A percentile compares a stretch with the other conserved stretches of the same genome.
These are phyloP conservation scores for Dicrurus megarhynchus DNA, from an alignment of 2,113 vertebrate genomes.

Conservation along the genomic window DNA sequence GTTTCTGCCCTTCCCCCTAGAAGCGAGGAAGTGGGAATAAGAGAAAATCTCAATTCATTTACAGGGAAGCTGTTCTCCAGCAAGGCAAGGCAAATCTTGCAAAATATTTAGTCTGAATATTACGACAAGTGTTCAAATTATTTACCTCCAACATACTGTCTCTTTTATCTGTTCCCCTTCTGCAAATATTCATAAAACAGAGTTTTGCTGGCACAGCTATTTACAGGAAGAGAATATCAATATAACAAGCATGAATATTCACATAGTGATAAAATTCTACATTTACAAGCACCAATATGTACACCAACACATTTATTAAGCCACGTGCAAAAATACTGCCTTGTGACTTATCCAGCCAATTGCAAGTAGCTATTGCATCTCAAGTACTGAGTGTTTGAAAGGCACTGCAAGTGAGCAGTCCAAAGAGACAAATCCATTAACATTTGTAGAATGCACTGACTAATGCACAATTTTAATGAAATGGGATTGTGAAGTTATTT, in stretches of 20 bases:
- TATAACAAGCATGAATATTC: conserved; percentile 12
- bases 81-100: background rate
- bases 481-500: background rate
- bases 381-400: background rate
- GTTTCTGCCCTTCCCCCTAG: background rate
- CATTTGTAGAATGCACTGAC: background rate
- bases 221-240: background rate
- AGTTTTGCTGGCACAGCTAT: background rate
- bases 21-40: background rate
- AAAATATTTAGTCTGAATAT: background rate
- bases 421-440: conserved; percentile 25
- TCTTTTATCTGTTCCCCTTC: background rate
- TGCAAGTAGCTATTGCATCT: background rate
- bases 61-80: background rate
- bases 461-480: conserved; percentile 31
- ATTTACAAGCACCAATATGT: background rate
- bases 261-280: background rate
- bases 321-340: background rate
- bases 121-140: background rate
- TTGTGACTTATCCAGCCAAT: background rate
- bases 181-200: background rate
- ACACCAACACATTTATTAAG: background rate
- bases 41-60: background rate
- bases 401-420: background rate
- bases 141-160: background rate